A percentile compares a stretch with the other conserved stretches of the same genome.
phyloP scores from a whole-genome alignment of 2,113 vertebrate species.

The Orthonyx spaldingii region DNA sequence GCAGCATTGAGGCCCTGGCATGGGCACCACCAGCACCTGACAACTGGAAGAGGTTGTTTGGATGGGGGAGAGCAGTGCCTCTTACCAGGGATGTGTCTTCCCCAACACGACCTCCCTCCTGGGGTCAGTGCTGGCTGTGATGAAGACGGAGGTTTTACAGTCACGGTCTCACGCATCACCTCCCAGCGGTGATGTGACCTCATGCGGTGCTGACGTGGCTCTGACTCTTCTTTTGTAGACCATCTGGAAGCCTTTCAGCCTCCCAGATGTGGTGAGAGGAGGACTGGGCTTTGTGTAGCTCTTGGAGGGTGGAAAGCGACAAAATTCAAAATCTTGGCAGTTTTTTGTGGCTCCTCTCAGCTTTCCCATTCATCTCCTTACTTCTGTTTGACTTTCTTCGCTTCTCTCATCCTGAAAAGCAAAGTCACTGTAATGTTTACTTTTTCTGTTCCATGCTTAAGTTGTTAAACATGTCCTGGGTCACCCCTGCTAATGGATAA shows the following conservation, averaged over 20 bases:
- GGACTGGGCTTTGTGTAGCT: not conserved
- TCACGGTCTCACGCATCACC: not conserved
- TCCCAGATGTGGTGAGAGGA: not conserved
- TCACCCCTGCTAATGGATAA: not conserved
- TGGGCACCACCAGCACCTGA: not conserved
- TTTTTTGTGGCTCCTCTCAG: not conserved
- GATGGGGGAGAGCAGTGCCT: not conserved
- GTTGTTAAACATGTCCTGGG: not conserved
- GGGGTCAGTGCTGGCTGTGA: not conserved
- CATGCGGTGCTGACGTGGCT: not conserved
- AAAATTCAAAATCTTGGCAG: not conserved
- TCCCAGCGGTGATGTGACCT: not conserved
- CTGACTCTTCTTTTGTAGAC: not conserved
- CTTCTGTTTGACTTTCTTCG: not conserved
- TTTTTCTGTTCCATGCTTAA: not conserved
- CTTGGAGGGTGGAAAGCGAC: not conserved
- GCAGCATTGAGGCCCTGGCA: not conserved
- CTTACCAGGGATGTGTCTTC: not conserved
- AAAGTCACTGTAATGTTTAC: not conserved
- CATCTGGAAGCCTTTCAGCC: not conserved
- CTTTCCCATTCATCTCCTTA: not conserved
- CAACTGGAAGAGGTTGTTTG: not conserved
- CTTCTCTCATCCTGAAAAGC: not conserved
- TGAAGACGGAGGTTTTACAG: not conserved
- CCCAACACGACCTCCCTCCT: accelerated